Conservation (phyloP, 2,797 vertebrate species). For the Intellagama lesueurii region DNA sequence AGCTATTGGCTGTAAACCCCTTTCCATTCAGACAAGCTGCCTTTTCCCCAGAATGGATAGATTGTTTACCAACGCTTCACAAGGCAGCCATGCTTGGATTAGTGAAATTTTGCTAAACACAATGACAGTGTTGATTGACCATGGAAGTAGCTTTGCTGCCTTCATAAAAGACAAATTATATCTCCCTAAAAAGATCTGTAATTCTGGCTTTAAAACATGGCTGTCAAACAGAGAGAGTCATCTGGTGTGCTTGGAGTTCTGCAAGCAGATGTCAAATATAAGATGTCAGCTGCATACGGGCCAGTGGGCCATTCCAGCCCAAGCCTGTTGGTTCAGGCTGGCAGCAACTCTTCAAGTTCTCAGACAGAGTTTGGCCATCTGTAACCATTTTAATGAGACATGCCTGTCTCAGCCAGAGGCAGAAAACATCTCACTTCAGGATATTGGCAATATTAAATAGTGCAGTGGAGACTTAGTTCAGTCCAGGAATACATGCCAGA, state of each 20-base stretch:
- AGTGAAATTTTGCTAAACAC: background rate
- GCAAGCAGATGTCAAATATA: background rate
- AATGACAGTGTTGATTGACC: constrained; percentile 3
- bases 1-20: background rate
- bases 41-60: background rate
- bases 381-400: background rate
- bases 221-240: background rate
- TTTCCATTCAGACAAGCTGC: constrained; percentile 1
- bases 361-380: background rate
- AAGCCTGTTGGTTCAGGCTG: background rate
- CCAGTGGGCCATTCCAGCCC: background rate
- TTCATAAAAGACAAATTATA: constrained; percentile 20
- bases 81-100: background rate
- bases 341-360: background rate
- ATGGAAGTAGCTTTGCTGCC: background rate
- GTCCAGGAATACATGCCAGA: background rate
- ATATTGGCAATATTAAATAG: background rate
- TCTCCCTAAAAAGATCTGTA: background rate
- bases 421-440: too few relatives aligned
- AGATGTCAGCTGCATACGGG: background rate
- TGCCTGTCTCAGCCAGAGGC: background rate
- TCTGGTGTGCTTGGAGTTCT: background rate
- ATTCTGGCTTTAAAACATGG: background rate
- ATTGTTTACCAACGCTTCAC: constrained; percentile 29
- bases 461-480: background rate